Conservation (phyloP, 2,113 vertebrate species). For the Cygnus buccinator region DNA sequence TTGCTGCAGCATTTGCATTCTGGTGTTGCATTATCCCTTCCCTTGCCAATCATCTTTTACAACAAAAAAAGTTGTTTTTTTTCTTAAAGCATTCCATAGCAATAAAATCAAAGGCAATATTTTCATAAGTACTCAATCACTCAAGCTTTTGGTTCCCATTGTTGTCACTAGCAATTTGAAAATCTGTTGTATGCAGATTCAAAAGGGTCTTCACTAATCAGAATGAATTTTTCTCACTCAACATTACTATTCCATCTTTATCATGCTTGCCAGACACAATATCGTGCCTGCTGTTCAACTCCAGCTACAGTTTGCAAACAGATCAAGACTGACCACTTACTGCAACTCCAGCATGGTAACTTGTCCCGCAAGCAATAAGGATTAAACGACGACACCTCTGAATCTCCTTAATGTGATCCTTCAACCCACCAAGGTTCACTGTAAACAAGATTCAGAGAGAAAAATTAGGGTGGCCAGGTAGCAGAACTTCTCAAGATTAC, state of each 20-base stretch:
- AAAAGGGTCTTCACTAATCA: neutral
- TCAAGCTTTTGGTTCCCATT: neutral
- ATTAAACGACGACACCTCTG: conserved; percentile 94
- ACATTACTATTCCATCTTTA: neutral
- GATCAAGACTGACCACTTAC: conserved; percentile 76
- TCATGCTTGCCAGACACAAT: neutral
- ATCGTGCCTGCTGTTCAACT: fast-evolving
- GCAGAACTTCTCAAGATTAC: neutral
- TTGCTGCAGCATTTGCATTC: neutral
- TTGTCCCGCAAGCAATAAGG: conserved; percentile 96
- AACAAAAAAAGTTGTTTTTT: neutral
- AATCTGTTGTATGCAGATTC: neutral
- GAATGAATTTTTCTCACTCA: neutral
- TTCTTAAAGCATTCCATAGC: neutral
- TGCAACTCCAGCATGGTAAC: conserved; percentile 94
- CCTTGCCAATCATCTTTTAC: neutral
- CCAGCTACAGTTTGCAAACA: neutral
- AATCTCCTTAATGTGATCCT: conserved; percentile 99
- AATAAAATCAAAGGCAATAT: neutral
- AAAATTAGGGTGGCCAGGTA: neutral
- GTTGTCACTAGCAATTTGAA: neutral
- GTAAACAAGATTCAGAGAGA: neutral
- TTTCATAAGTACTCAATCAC: neutral
- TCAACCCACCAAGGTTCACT: conserved; percentile 95
- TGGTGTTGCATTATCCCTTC: neutral